Evolutionary conservation across 1,140 invertebrate genomes (phyloP), one percentile per base, ranked within the genome.

Genomic region (Bombus vancouverensis): DNA sequence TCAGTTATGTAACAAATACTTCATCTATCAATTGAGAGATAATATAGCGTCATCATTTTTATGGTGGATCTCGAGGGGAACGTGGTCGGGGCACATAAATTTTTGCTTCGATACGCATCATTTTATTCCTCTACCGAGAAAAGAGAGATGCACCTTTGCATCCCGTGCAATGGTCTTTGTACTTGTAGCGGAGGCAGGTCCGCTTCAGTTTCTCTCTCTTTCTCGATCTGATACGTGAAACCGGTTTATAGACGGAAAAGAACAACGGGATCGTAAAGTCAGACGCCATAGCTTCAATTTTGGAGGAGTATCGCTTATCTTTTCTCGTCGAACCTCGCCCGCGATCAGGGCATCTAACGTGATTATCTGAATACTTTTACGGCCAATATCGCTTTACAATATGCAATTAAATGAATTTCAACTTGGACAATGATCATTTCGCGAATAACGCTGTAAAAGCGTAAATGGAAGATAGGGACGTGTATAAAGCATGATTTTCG

Each of bases 251-350:
- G 72, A 73, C 68, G 79, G 57, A 57, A 78, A 86, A 68, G 73
- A 73, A 78, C 77, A 88, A 87, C 85, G 68, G 71, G 62, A 39
- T 81, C 53, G 73, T 85, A 70, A 89, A 87, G 47, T 42, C 65
- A 47, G 47, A 88, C 76, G 66, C 86, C 71, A 62, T 32, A 87
- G 72, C 81, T 87, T 87, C 47, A 81, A 87, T 87, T 89, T 87
- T 81, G 62, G 53, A 53, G 37, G 53, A 88, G 57, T 18, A 34
- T 59, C 70, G 65, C 59, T 85, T 87, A 75, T 86, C 82, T 80
- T 34, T 1, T 42, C 71, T 10, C 79, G 32, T 66, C 77, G 73
- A 44, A 57, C 22, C 22, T 62, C 42, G 18, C 47, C 80, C 39
- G 65, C 15, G n/a, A 9, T 59, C 32, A 22, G 68, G 73, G 73